Percentiles rank a stretch among this genome's conserved stretches.
Conservation (phyloP, 2,113 vertebrate species). For the Dascyllus trimaculatus region DNA sequence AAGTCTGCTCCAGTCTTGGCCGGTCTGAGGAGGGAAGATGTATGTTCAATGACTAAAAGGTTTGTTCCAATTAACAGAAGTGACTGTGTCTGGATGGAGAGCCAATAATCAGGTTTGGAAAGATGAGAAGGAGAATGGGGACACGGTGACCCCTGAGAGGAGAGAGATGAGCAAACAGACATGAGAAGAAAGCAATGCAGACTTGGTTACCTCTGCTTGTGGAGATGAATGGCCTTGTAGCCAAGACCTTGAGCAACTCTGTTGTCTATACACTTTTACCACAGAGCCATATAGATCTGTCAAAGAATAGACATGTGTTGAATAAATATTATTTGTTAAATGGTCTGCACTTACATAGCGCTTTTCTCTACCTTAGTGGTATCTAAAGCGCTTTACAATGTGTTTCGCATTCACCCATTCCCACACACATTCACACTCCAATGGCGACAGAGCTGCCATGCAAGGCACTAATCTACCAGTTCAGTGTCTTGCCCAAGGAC, state of each 20-base stretch:
- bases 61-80: conserved; percentile 81
- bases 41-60: conserved; percentile 72
- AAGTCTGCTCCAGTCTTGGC: conserved; percentile 48
- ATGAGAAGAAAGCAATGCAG: conserved; percentile 38
- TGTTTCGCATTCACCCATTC: too few species aligned
- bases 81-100: conserved; percentile 65
- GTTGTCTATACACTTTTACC: conserved; percentile 32
- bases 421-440: too few species aligned
- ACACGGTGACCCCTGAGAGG: conserved; percentile 60
- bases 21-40: conserved; percentile 44
- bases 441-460: too few species aligned
- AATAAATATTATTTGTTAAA: background rate
- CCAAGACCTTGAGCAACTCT: conserved; percentile 51
- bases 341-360: too few species aligned
- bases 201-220: conserved; percentile 44
- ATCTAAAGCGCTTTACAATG: too few species aligned
- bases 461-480: too few species aligned
- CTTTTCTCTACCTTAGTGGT: too few species aligned
- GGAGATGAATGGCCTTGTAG: conserved; percentile 38
- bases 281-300: background rate
- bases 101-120: conserved; percentile 80
- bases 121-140: conserved; percentile 63
- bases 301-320: background rate
- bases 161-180: conserved; percentile 26
- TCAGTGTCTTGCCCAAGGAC: too few species aligned